Evolutionary conservation across 2,888 invertebrate genomes (phyloP), one percentile per base, ranked within the genome.

Genomic region (Mesoligia furuncula): DNA sequence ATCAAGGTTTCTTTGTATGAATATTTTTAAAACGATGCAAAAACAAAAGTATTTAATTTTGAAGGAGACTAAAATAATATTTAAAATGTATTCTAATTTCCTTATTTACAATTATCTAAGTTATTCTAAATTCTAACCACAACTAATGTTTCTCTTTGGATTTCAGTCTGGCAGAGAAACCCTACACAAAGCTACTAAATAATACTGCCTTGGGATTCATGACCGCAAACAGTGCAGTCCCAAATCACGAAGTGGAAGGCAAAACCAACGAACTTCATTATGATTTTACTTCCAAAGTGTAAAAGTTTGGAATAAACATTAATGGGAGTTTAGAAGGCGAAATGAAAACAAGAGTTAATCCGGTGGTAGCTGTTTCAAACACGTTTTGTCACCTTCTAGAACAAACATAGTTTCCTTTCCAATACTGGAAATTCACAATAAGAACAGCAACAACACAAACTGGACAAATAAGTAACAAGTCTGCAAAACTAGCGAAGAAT

Each of bases 161-260:
- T 75, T 59, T 74, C 54, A 20, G 83, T 77, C 70, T 71, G 31
- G 15, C 24, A 71, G 36, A 78, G 78, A 62, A 81, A 79, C 57
- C 51, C 48, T 77, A 79, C 76, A 79, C 82, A 85, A 75, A 83
- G 67, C 75, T 85, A 61, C 75, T 75, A 85, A 85, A 84, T 83
- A 82, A 77, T 79, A 75, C 66, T 83, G 77, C 71, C 79, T 74
- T 75, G 73, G 74, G 75, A 79, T 71, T 77, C 76, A 85, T 66
- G 65, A 81, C 84, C 77, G 69, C 84, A 84, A 85, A 86, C 79
- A 83, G 61, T 80, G 77, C 77, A 79, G 68, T 79, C 61, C 62
- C 65, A 83, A 85, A 85, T 83, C 51, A 64, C 73, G 42, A 51
- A 82, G 73, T 77, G 31, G 65, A 77, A 83, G 83, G 75, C 75